Percentiles rank a stretch among this genome's conserved stretches.
Evolutionary conservation across 2,797 vertebrate genomes (phyloP).

Genomic region (Cossypha niveicapilla): DNA sequence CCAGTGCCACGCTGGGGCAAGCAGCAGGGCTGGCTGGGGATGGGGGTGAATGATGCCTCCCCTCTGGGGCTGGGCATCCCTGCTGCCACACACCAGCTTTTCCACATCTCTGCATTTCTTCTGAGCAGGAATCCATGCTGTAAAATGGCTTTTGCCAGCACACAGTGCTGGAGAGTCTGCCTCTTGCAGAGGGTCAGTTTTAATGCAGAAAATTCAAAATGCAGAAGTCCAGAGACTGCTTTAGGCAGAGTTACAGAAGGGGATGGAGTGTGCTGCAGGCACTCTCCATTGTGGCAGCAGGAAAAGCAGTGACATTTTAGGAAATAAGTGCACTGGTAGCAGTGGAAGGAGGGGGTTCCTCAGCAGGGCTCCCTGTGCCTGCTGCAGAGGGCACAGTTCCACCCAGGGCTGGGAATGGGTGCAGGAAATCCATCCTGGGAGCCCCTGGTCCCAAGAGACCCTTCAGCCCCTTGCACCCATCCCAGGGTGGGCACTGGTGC

Average conservation of each 20-base stretch:
- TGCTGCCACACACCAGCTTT: neutral
- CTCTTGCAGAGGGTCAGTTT: neutral
- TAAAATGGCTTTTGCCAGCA: neutral
- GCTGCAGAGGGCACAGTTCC: neutral
- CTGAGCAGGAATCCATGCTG: fast-evolving
- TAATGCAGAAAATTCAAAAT: neutral
- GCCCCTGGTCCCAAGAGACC: neutral
- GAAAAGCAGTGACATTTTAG: neutral
- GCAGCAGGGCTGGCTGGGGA: neutral
- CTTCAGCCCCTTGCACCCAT: neutral
- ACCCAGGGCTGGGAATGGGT: neutral
- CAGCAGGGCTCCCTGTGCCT: neutral
- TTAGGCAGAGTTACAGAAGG: neutral
- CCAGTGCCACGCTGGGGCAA: neutral
- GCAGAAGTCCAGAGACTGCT: neutral
- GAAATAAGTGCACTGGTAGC: neutral
- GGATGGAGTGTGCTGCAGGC: fast-evolving
- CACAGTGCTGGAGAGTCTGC: neutral
- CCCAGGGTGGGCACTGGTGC: neutral
- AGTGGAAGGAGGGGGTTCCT: neutral
- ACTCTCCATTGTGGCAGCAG: fast-evolving
- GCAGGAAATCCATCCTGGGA: neutral
- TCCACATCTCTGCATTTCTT: neutral
- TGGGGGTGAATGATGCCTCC: neutral
- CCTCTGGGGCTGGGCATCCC: fast-evolving